Evolutionary conservation across 1,140 invertebrate genomes (phyloP).

Genomic region (Trachymyrmex septentrionalis): DNA sequence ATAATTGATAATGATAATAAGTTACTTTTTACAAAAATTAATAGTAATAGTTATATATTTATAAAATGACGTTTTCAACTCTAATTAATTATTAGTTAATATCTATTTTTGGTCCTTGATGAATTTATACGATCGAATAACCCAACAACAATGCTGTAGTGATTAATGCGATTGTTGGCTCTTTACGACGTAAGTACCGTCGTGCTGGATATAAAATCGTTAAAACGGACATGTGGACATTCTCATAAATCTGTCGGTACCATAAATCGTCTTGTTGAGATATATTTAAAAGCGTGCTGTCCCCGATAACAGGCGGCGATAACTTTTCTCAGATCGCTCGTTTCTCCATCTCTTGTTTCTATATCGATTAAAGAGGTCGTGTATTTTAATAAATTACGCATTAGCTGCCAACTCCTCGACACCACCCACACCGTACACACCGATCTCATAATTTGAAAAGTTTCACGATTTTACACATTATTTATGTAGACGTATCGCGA

Average conservation of each 20-base stretch:
- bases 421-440: neutral
- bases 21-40: too few relatives aligned
- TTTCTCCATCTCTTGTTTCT: conserved; percentile 63
- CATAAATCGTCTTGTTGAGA: conserved; percentile 58
- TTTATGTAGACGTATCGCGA: conserved; percentile 63
- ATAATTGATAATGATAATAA: too few relatives aligned
- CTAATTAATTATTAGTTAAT: conserved; percentile 2
- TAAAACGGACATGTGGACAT: conserved; percentile 59
- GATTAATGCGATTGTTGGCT: conserved; percentile 46
- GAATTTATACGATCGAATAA: conserved; percentile 4
- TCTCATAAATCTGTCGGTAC: conserved; percentile 55
- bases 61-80: too few relatives aligned
- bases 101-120: neutral
- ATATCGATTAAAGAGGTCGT: conserved; percentile 62
- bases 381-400: conserved; percentile 73
- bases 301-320: conserved; percentile 23
- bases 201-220: conserved; percentile 51
- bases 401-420: conserved; percentile 55
- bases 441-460: conserved; percentile 71
- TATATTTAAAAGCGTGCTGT: conserved; percentile 57
- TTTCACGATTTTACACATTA: conserved; percentile 64
- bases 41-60: too few relatives aligned
- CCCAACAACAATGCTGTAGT: neutral
- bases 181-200: conserved; percentile 31
- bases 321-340: conserved; percentile 49